Evolutionary conservation across 2,888 invertebrate genomes (phyloP).

Genomic region (Chrysodeixis includens): DNA sequence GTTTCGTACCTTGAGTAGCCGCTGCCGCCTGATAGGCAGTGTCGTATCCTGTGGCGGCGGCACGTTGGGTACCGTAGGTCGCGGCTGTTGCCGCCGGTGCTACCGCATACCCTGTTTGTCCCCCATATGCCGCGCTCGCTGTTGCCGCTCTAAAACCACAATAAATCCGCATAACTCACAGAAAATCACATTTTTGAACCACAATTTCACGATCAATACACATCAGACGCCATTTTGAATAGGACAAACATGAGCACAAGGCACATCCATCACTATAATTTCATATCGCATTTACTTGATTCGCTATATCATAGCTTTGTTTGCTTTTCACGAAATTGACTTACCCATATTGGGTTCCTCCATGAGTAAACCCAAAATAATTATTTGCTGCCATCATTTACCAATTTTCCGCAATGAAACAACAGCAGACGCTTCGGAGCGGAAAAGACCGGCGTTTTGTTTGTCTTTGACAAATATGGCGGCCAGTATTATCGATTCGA

Average conservation of each 20-base stretch:
- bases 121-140: slow-evolving; percentile 94
- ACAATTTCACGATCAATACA: slow-evolving; percentile 79
- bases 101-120: slow-evolving; percentile 95
- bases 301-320: slow-evolving; percentile 17
- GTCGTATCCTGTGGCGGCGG: slow-evolving; percentile 94
- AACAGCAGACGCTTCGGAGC: slow-evolving; percentile 82
- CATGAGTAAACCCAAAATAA: slow-evolving; percentile 98
- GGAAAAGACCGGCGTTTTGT: slow-evolving; percentile 85
- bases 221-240: slow-evolving; percentile 86
- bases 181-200: slow-evolving; percentile 45
- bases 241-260: slow-evolving; percentile 79
- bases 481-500: slow-evolving; percentile 23
- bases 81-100: slow-evolving; percentile 95
- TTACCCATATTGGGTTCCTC: slow-evolving; percentile 97
- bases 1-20: slow-evolving; percentile 91
- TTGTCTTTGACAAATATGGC: slow-evolving; percentile 77
- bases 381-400: slow-evolving; percentile 96
- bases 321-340: slow-evolving; percentile 68
- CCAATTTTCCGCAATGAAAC: slow-evolving; percentile 84
- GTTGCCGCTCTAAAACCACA: slow-evolving; percentile 90
- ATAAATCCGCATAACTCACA: slow-evolving; percentile 48
- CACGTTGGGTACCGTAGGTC: slow-evolving; percentile 95
- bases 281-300: slow-evolving; percentile 24
- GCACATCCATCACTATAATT: slow-evolving; percentile 62
- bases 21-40: slow-evolving; percentile 95